Conservation (phyloP, 1,140 invertebrate genomes). For the Pectinophora gossypiella region DNA sequence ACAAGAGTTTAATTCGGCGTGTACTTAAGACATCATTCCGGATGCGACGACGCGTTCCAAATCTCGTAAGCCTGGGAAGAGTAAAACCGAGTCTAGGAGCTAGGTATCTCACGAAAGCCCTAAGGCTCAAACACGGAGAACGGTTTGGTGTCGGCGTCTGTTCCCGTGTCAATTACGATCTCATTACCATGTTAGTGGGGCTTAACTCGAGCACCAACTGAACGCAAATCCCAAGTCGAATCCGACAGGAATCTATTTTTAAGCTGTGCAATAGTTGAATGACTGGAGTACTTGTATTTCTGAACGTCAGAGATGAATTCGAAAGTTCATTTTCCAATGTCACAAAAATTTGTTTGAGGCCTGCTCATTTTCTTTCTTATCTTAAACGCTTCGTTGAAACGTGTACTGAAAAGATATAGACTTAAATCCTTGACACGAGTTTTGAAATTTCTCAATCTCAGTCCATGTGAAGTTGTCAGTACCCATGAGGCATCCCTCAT, state of each 20-base stretch:
- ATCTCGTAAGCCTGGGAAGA: not conserved
- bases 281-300: not conserved
- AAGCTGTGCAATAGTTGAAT: conserved; percentile 8
- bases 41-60: not conserved
- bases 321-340: not conserved
- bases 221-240: conserved; percentile 2
- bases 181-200: conserved; percentile 1
- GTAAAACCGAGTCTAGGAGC: not conserved
- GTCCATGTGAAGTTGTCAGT: not conserved
- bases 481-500: not conserved
- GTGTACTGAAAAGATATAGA: not conserved
- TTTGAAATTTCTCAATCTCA: not conserved
- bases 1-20: not conserved
- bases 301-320: not conserved
- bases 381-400: not conserved
- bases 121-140: not conserved
- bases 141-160: not conserved
- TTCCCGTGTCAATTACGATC: not conserved
- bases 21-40: not conserved
- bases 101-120: not conserved
- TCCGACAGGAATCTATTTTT: conserved; percentile 22
- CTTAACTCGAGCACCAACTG: conserved; percentile 3
- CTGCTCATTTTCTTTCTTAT: not conserved
- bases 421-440: not conserved
- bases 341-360: not conserved